Evolutionary conservation across 2,888 invertebrate genomes (phyloP).

Genomic region (Ariolimax columbianus): DNA sequence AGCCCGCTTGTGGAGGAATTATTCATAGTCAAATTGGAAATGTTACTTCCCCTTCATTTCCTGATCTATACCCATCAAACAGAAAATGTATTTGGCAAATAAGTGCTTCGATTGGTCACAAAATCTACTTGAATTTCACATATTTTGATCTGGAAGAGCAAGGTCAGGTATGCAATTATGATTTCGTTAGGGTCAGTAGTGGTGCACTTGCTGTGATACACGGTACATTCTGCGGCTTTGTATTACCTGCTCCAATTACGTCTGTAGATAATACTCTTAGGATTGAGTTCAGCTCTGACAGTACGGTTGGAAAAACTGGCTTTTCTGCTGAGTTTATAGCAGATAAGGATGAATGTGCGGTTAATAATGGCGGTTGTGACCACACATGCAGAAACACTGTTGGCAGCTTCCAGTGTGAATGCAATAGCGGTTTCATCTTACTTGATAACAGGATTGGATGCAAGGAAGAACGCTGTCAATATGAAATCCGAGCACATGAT

Average conservation of each 20-base stretch:
- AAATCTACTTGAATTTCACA: slow-evolving; percentile 97
- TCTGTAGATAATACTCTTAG: slow-evolving; percentile 94
- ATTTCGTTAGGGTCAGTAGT: slow-evolving; percentile 90
- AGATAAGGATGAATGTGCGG: slow-evolving; percentile 97
- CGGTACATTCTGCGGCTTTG: slow-evolving; percentile 88
- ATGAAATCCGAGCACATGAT: slow-evolving; percentile 90
- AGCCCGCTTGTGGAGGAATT: slow-evolving; percentile 97
- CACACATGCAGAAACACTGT: slow-evolving; percentile 97
- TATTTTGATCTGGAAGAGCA: slow-evolving; percentile 98
- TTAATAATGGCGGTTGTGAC: slow-evolving; percentile 97
- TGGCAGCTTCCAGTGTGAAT: slow-evolving; percentile 94
- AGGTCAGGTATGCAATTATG: slow-evolving; percentile 97
- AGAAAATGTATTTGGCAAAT: slow-evolving; percentile 99
- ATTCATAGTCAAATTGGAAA: slow-evolving; percentile 93
- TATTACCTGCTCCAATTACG: slow-evolving; percentile 89
- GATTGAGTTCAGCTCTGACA: slow-evolving; percentile 95
- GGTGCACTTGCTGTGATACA: slow-evolving; percentile 79
- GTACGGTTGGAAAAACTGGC: slow-evolving; percentile 95
- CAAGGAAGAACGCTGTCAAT: slow-evolving; percentile 98
- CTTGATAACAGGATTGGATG: slow-evolving; percentile 97
- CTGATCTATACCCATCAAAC: slow-evolving; percentile 93
- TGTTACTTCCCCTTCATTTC: slow-evolving; percentile 96
- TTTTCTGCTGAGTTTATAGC: slow-evolving; percentile 86
- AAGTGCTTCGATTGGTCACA: slow-evolving; percentile 92
- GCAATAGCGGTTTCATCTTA: slow-evolving; percentile 95